Evolutionary conservation across 2,113 vertebrate species (phyloP), one percentile per base, ranked within the genome.

Genomic region (Caretta caretta): DNA sequence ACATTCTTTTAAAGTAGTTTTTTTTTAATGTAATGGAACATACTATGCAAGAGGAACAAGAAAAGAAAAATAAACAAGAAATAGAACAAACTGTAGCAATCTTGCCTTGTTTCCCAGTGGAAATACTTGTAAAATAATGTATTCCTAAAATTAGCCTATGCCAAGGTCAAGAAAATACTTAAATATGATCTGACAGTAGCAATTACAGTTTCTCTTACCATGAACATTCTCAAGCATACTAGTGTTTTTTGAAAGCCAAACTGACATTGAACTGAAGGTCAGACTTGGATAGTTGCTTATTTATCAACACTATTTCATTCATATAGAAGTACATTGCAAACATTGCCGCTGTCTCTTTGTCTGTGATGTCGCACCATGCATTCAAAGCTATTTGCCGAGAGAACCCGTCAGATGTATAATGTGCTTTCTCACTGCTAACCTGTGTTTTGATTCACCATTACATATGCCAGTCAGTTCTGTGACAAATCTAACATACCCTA

Each of bases 401-500:
- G 86, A 94, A 3, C 4, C 53, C 82, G 53, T 24, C 2, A 89
- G 19, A 10, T 87, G 80, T 89, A 86, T 95, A 97, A 88, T 53
- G 8, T 38, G 38, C 8, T 90, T 89, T 50, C 19, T 50, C n/a
- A 8, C 4, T 83, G n/a, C 49, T 92, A 20, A 76, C 80, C 8
- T 78, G 48, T 93, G 31, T 57, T 83, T 92, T 88, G 12, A n/a
- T 65, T 78, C 29, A 42, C 17, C 84, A 20, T 91, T 90, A 79
- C n/a, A 20, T 17, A 56, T 78, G 94, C 85, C 75, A 93, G 59
- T 82, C 69, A 88, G 3, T 17, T 46, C 72, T 80, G 65, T 84
- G 2, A 79, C 22, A 94, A 95, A 95, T 78, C 13, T 48, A 95
- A 92, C 9, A 91, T 81, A 91, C n/a, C 53, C 87, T 88, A 87